Percentiles rank a stretch among this genome's conserved stretches.
phyloP scores from a whole-genome alignment of 2,888 invertebrate genomes.

The Spilarctia lutea region DNA sequence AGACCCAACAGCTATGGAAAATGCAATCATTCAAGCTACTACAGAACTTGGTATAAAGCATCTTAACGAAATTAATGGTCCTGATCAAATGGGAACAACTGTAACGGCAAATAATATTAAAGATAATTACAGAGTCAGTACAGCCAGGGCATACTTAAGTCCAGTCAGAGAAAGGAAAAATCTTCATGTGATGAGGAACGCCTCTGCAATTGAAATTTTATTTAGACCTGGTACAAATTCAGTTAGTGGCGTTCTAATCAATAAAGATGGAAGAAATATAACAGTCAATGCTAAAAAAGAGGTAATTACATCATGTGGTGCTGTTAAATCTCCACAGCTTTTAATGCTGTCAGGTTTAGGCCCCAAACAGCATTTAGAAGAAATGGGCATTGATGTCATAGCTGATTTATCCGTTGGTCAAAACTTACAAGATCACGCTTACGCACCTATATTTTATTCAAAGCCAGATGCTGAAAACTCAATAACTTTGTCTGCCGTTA shows the following conservation, averaged over 20 bases:
- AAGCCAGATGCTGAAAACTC: slow-evolving; percentile 59
- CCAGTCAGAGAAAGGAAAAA: slow-evolving; percentile 71
- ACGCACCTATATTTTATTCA: slow-evolving; percentile 69
- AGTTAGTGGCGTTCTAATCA: slow-evolving; percentile 72
- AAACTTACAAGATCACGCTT: slow-evolving; percentile 84
- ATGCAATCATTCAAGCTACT: slow-evolving; percentile 68
- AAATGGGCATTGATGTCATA: slow-evolving; percentile 69
- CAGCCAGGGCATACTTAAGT: slow-evolving; percentile 84
- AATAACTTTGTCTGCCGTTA: slow-evolving; percentile 57
- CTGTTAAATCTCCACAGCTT: slow-evolving; percentile 61
- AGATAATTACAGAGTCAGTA: slow-evolving; percentile 80
- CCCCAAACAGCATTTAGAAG: slow-evolving; percentile 56
- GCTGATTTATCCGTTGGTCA: slow-evolving; percentile 81
- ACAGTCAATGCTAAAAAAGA: slow-evolving; percentile 45
- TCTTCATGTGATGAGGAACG: slow-evolving; percentile 80
- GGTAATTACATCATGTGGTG: slow-evolving; percentile 71
- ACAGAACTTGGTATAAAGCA: slow-evolving; percentile 75
- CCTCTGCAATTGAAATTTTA: slow-evolving; percentile 83
- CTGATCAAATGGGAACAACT: slow-evolving; percentile 80
- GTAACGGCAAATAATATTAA: slow-evolving; percentile 77
- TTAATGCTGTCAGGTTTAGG: slow-evolving; percentile 57
- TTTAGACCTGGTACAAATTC: slow-evolving; percentile 81
- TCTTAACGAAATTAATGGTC: slow-evolving; percentile 73
- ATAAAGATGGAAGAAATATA: slow-evolving; percentile 61
- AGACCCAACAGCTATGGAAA: slow-evolving; percentile 53